Evolutionary conservation across 2,797 vertebrate species (phyloP), one percentile per base, ranked within the genome.

Genomic region (Hipposideros larvatus): DNA sequence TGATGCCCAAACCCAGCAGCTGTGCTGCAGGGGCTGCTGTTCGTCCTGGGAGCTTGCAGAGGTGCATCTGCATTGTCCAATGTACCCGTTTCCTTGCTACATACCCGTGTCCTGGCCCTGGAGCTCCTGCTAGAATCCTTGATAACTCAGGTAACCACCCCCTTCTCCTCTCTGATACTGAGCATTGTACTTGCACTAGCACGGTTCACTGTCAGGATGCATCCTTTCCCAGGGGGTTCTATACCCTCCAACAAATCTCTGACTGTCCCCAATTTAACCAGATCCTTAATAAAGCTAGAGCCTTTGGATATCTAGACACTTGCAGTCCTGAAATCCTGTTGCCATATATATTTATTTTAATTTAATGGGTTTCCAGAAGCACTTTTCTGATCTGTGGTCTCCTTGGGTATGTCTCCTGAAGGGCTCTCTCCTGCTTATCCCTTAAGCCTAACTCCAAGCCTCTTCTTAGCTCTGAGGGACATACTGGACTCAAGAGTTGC

Each of bases 221-320:
- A 15, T 78, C 59, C 59, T 83, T 59, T 18, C 13, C 43, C 8
- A 15, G 84, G 55, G 86, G 19, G 11, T 79, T 28, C 80, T 24
- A 9, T 14, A n/a, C 0, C 26, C n/a, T 26, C 51, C 4, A 59
- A 26, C 53, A 84, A 82, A 73, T 68, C 37, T 37, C 53, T 28
- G 59, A 53, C 65, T 51, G 24, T 31, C 28, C 46, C 68, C 34
- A n/a, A 19, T 19, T 65, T 41, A 73, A 46, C 28, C 31, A 82
- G 59, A 78, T 53, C n/a, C 68, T 97, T 85, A 43, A 80, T 71
- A 59, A 87, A 84, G n/a, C 14, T 77, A 11, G 53, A 93, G 85
- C 11, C 37, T 70, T 84, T n/a, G 28, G 57, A 22, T 61, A 51
- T 59, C 11, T 48, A 26, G 89, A 90, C 37, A 55, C 34, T 82